Percentiles rank a stretch among this genome's conserved stretches.
phyloP scores from a whole-genome alignment of 2,113 vertebrate species.

The Amblyornis subalaris region DNA sequence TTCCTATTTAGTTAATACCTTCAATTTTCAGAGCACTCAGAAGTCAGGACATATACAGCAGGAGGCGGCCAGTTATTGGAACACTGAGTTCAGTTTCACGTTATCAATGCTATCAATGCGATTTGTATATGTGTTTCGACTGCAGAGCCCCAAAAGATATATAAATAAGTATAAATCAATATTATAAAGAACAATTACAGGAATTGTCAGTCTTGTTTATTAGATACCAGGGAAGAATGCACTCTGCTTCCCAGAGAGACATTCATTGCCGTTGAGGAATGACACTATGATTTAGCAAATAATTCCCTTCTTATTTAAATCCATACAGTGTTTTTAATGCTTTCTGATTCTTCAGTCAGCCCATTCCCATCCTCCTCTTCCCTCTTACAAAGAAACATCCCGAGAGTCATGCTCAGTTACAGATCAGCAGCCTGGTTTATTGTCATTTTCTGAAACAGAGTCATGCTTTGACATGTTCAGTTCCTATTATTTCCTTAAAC shows the following conservation, averaged over 20 bases:
- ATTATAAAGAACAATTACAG: neutral
- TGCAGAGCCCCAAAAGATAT: neutral
- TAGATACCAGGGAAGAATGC: neutral
- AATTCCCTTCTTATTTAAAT: neutral
- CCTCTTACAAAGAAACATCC: neutral
- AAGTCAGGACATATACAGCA: neutral
- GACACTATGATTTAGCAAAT: neutral
- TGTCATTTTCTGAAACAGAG: neutral
- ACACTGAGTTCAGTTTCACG: neutral
- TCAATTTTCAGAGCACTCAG: neutral
- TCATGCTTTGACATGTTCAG: neutral
- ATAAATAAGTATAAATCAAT: neutral
- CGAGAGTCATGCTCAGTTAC: neutral
- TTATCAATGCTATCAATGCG: neutral
- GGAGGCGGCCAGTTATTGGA: neutral
- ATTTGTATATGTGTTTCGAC: neutral
- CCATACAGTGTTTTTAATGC: neutral
- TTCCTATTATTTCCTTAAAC: neutral
- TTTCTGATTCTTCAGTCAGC: neutral
- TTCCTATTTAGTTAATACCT: neutral
- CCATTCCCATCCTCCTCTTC: neutral
- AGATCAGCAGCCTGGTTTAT: neutral
- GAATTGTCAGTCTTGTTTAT: neutral
- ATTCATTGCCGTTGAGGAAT: neutral
- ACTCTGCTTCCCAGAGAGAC: neutral